Conservation (phyloP, 2,888 invertebrate species). For the Diadegma fenestrale region DNA sequence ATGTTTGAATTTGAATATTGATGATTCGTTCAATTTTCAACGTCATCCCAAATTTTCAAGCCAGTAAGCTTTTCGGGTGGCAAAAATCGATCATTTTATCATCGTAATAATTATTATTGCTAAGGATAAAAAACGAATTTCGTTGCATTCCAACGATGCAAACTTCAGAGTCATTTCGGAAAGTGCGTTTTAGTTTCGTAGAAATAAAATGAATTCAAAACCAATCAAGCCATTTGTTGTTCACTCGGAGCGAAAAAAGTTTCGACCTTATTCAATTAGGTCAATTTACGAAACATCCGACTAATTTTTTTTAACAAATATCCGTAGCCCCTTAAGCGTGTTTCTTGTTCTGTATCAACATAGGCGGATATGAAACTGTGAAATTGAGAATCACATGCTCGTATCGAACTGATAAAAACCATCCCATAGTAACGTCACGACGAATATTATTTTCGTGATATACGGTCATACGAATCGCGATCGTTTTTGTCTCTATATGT, state of each 20-base stretch:
- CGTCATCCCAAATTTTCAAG: no score
- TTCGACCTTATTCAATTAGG: background rate
- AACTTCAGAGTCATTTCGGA: no score
- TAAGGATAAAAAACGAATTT: no score
- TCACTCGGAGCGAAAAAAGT: background rate
- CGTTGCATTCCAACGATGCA: no score
- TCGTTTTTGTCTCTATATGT: slow-evolving; percentile 27
- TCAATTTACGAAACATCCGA: background rate
- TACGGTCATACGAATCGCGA: slow-evolving; percentile 3
- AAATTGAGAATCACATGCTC: background rate
- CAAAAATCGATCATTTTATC: no score
- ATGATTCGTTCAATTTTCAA: no score
- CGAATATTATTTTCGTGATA: slow-evolving; percentile 3
- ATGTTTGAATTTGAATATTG: no score
- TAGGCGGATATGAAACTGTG: background rate
- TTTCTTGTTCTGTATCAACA: background rate
- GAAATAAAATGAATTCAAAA: background rate
- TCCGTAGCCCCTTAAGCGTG: background rate
- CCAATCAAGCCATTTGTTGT: background rate
- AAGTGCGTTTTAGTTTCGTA: background rate
- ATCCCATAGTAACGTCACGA: background rate
- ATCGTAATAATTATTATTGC: no score
- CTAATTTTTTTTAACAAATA: background rate
- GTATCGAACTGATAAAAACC: background rate
- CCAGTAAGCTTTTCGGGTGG: no score